Conservation (phyloP, 1,140 invertebrate species). For the Macrotrachela quadricornifera region DNA sequence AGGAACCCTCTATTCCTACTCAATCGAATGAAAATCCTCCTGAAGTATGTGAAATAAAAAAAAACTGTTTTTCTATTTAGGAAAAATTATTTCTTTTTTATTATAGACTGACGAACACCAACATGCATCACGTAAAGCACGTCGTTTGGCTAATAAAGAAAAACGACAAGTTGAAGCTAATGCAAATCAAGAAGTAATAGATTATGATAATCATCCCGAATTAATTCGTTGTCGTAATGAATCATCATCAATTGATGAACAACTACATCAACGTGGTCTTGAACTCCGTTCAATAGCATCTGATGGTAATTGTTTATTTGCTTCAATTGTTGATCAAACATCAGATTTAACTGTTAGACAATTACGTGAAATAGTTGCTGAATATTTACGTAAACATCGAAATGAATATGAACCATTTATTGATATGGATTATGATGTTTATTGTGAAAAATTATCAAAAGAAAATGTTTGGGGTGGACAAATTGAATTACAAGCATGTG, state of each 20-base stretch:
- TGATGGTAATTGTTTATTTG: constrained; percentile 56
- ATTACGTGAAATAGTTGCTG: constrained; percentile 47
- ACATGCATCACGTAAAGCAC: too few species aligned
- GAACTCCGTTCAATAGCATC: constrained; percentile 48
- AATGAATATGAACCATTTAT: constrained; percentile 59
- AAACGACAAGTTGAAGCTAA: too few species aligned
- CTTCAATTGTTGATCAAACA: constrained; percentile 5
- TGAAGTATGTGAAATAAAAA: too few species aligned
- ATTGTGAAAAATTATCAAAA: constrained; percentile 54
- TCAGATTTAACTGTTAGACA: constrained; percentile 16
- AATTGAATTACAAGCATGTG: constrained; percentile 62
- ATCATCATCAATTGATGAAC: constrained; percentile 34
- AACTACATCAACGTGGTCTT: constrained; percentile 44
- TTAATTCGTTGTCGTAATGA: too few species aligned
- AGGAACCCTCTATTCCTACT: neutral
- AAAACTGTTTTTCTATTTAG: too few species aligned
- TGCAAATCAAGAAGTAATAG: too few species aligned
- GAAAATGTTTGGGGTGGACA: constrained; percentile 79
- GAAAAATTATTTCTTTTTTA: too few species aligned
- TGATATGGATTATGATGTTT: constrained; percentile 49
- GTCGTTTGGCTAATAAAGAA: too few species aligned
- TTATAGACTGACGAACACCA: too few species aligned
- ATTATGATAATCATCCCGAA: too few species aligned
- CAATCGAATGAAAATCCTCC: neutral
- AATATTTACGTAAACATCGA: constrained; percentile 49